Percentiles rank a stretch among this genome's conserved stretches.
phyloP scores from a whole-genome alignment of 37 sponge, comb jelly and placozoan species.

The Bolinopsis microptera region DNA sequence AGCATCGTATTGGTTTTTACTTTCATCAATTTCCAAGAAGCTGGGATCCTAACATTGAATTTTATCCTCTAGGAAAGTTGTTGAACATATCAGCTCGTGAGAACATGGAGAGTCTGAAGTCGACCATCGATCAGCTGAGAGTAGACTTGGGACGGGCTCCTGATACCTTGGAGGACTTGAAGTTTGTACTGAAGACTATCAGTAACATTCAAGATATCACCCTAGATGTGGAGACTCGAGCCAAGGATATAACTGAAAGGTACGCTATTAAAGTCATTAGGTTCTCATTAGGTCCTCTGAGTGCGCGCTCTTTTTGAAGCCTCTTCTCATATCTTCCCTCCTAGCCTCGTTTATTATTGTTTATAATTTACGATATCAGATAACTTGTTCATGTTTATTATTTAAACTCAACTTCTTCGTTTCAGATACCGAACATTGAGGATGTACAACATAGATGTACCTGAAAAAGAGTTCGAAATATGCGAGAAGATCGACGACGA shows the following conservation, averaged over 20 bases:
- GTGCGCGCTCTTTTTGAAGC: too few species aligned
- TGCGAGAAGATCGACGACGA: slow-evolving; percentile 61
- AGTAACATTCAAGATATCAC: slow-evolving; percentile 86
- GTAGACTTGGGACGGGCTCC: slow-evolving; percentile 77
- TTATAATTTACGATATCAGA: neutral
- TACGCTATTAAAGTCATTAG: too few species aligned
- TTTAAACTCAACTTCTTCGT: too few species aligned
- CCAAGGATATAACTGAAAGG: slow-evolving; percentile 69
- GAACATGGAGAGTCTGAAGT: slow-evolving; percentile 71
- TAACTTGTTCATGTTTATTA: neutral
- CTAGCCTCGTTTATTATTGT: neutral
- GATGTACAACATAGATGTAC: slow-evolving; percentile 79
- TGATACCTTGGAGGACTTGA: slow-evolving; percentile 86
- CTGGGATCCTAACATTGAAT: too few species aligned
- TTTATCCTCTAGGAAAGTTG: too few species aligned
- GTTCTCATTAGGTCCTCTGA: too few species aligned
- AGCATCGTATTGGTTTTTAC: too few species aligned
- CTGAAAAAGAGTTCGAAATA: slow-evolving; percentile 51
- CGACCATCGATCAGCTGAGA: slow-evolving; percentile 69
- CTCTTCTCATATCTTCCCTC: neutral
- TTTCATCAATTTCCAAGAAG: neutral
- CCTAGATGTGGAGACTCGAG: slow-evolving; percentile 85
- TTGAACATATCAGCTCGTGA: slow-evolving; percentile 77
- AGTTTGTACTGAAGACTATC: slow-evolving; percentile 95
- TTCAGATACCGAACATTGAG: slow-evolving; percentile 86